Evolutionary conservation across 2,888 invertebrate genomes (phyloP).

Genomic region (Zeuzera pyrina): DNA sequence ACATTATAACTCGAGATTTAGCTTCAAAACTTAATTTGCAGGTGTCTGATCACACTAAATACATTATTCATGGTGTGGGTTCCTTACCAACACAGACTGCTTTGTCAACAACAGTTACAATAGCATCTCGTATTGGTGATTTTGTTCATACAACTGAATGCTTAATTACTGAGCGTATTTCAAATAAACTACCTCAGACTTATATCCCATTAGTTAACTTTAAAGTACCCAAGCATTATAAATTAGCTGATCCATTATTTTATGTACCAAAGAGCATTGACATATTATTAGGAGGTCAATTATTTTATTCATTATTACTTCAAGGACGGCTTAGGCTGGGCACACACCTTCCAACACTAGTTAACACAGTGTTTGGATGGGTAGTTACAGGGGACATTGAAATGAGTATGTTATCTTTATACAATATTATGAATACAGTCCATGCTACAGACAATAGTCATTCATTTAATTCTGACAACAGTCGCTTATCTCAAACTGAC

Average conservation of each 20-base stretch:
- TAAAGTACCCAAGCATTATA: conserved; percentile 3
- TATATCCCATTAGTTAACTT: conserved; percentile 2
- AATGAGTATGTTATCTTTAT: too few species aligned
- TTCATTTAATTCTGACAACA: too few species aligned
- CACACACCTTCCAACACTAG: conserved; percentile 5
- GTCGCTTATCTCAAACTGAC: too few species aligned
- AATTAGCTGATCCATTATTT: conserved; percentile 11
- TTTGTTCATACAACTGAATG: conserved; percentile 1
- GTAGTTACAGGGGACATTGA: conserved; percentile 7
- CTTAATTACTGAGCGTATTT: conserved; percentile 8
- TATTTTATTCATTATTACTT: conserved; percentile 7
- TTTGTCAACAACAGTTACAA: background rate
- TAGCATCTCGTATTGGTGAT: background rate
- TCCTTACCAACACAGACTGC: background rate
- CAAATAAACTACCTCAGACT: conserved; percentile 7
- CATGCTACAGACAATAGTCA: too few species aligned
- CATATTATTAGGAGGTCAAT: conserved; percentile 11
- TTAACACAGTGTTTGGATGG: conserved; percentile 10
- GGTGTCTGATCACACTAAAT: background rate
- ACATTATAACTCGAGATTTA: conserved; percentile 4
- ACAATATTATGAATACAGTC: too few species aligned
- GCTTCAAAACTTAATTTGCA: conserved; percentile 3
- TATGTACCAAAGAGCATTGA: conserved; percentile 10
- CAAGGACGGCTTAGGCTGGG: conserved; percentile 7
- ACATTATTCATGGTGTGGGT: conserved; percentile 3